These are phyloP conservation scores for Mycetomoellerius zeteki DNA, from an alignment of 1,140 invertebrate species.

Conservation along the genomic window DNA sequence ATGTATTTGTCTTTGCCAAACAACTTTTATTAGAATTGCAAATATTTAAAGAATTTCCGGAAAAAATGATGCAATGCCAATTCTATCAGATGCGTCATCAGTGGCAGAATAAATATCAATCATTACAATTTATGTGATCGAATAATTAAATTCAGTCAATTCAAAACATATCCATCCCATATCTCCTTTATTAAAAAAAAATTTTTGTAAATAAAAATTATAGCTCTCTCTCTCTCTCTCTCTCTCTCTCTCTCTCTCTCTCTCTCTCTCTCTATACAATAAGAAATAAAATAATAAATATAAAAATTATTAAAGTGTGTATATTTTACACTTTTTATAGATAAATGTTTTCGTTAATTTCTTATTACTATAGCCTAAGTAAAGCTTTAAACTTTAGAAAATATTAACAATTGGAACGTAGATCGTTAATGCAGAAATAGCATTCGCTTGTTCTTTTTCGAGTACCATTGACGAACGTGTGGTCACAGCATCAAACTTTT, in stretches of 20 bases:
- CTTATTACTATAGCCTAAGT: not conserved
- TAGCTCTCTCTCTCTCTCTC: no score
- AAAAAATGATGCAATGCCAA: not conserved
- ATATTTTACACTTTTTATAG: not conserved
- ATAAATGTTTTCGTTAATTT: not conserved
- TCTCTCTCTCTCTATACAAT: no score
- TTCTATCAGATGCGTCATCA: not conserved
- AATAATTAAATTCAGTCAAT: not conserved
- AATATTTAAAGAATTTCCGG: not conserved
- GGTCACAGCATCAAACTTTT: not conserved
- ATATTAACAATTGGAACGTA: not conserved
- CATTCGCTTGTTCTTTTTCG: not conserved
- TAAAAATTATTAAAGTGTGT: not conserved
- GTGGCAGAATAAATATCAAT: not conserved
- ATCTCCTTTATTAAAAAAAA: not conserved
- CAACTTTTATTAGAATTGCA: slow-evolving; percentile 13
- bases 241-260: no score
- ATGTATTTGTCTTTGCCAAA: not conserved
- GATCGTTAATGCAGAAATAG: not conserved
- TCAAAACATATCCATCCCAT: not conserved
- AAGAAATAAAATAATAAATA: not conserved
- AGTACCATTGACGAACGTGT: not conserved
- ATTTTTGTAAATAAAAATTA: not conserved
- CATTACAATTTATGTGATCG: not conserved
- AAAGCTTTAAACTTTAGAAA: not conserved